Evolutionary conservation across 2,113 vertebrate genomes (phyloP), one percentile per base, ranked within the genome.

Genomic region (Corydoras sp.): DNA sequence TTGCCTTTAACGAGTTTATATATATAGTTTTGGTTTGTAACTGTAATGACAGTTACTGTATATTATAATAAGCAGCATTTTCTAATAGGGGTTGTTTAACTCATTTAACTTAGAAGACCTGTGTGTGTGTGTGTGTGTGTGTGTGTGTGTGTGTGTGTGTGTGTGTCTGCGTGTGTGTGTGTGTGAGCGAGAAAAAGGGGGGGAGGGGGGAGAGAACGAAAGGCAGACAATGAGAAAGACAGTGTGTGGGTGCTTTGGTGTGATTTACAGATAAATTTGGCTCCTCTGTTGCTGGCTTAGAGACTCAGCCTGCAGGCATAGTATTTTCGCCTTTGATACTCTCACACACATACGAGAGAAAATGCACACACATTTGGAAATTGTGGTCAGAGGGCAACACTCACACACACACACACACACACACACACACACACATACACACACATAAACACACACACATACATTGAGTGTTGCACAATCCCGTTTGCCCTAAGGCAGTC

Each of bases 401-500:
- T 29, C 51, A 43, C 49, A 55, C 51, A 64, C 54, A 30, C 61
- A 58, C 66, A 53, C 66, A 71, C 53, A 76, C 43, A 59, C 67
- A 74, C 55, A 51, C 49, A 73, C 72, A 60, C 75, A 69, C 58
- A 55, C 72, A 61, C 11, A n/a, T 61, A 51, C 58, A 67, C 50
- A 72, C 74, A 66, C 73, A 60, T 10, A 10, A 60, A 53, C 55
- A 70, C 30, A 71, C 63, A 50, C 13, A 72, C 54, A 31, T n/a
- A 62, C 35, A 68, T 35, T 31, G 68, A 74, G 68, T 68, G 72
- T 60, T 71, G 49, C 35, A 61, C 43, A 73, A 74, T 67, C 32
- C 56, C 66, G 71, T 79, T 66, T 77, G 62, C 79, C 81, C 71
- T 9, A 10, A 75, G 83, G 80, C 67, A 75, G 81, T 76, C 73